Evolutionary conservation across 2,113 vertebrate species (phyloP).

Genomic region (Channa argus): DNA sequence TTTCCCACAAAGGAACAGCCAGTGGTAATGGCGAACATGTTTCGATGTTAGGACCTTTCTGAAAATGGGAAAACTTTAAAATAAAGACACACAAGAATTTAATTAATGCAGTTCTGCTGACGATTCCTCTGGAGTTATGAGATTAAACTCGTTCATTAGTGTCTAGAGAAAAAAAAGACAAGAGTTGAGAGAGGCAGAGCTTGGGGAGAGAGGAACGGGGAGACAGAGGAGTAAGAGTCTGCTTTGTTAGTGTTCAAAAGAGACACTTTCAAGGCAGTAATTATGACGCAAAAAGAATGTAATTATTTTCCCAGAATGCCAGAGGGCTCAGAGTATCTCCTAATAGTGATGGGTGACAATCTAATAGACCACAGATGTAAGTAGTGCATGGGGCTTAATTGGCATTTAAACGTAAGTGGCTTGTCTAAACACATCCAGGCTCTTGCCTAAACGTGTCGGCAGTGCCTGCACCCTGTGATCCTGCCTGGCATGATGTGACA

Average conservation of each 20-base stretch:
- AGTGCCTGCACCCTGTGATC: conserved; percentile 55
- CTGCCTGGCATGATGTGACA: conserved; percentile 63
- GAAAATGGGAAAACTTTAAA: conserved; percentile 48
- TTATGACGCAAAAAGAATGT: conserved; percentile 73
- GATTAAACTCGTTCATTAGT: conserved; percentile 79
- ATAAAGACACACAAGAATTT: conserved; percentile 39
- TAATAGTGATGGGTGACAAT: conserved; percentile 77
- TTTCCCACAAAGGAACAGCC: not conserved
- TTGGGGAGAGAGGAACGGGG: conserved; percentile 20
- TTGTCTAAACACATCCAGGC: conserved; percentile 56
- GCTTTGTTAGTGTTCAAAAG: conserved; percentile 71
- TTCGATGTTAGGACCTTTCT: not conserved
- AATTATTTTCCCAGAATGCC: conserved; percentile 78
- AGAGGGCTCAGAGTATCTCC: conserved; percentile 54
- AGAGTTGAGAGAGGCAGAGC: conserved; percentile 59
- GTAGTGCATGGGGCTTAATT: conserved; percentile 63
- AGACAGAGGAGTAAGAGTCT: conserved; percentile 36
- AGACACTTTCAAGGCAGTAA: conserved; percentile 73
- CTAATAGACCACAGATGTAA: conserved; percentile 66
- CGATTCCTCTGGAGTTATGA: conserved; percentile 64
- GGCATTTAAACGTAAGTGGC: conserved; percentile 66
- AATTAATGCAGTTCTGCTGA: conserved; percentile 63
- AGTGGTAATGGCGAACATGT: conserved; percentile 24
- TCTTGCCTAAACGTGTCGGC: conserved; percentile 48
- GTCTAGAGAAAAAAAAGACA: conserved; percentile 67